Percentiles rank a stretch among this genome's conserved stretches.
Evolutionary conservation across 1,140 invertebrate genomes (phyloP).

Genomic region (Pseudomyrmex gracilis): DNA sequence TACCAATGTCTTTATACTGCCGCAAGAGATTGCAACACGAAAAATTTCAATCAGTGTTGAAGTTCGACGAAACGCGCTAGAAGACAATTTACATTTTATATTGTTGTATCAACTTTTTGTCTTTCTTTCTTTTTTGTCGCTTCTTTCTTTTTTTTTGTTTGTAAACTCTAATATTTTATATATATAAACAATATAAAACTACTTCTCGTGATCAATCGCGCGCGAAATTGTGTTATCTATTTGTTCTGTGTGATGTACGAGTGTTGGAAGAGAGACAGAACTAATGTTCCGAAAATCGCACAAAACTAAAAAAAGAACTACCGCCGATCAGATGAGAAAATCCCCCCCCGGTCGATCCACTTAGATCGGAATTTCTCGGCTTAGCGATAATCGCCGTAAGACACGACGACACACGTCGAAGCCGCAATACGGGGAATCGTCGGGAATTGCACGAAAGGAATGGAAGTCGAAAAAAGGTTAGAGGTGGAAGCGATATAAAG

Average conservation of each 20-base stretch:
- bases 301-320: conserved; percentile 5
- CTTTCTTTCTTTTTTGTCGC: too few relatives aligned
- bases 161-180: not conserved
- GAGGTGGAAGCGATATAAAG: conserved; percentile 58
- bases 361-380: conserved; percentile 59
- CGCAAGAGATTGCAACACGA: not conserved
- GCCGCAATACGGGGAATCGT: conserved; percentile 69
- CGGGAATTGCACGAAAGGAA: conserved; percentile 63
- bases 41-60: conserved; percentile 56
- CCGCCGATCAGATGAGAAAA: conserved; percentile 31
- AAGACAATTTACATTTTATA: conserved; percentile 5
- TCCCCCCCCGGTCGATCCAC: conserved; percentile 25
- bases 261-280: not conserved
- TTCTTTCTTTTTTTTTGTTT: too few relatives aligned
- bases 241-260: not conserved
- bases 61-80: conserved; percentile 26
- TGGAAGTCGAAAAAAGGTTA: conserved; percentile 6
- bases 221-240: not conserved
- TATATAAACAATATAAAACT: not conserved
- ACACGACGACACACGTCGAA: conserved; percentile 62
- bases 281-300: not conserved
- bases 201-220: not conserved
- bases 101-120: not conserved
- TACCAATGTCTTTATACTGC: conserved; percentile 40
- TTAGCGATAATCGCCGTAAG: conserved; percentile 65